Base-by-base conservation (phyloP, 2,113 vertebrate genomes). In the Pollimyrus isidori region DNA sequence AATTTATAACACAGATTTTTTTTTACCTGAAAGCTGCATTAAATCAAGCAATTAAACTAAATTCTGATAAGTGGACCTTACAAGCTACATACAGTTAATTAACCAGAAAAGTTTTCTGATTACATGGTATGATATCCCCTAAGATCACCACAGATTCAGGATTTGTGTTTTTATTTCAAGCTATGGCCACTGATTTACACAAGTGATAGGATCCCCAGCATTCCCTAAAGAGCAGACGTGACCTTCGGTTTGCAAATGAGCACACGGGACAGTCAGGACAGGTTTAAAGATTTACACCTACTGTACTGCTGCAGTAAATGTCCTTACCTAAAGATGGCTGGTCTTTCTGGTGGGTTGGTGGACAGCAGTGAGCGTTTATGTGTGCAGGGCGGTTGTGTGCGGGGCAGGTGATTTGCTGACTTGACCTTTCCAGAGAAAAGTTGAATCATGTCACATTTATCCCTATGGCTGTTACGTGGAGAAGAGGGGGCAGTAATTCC, bases 261-360 rank as follows among this genome's bases (percentile, higher is more conserved):
- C 39, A 21, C 39, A 39, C 39, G 3, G 88, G 42, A 87, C 35
- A 35, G 56, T 53, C 30, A 26, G 19, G 58, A 69, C 62, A 7
- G 49, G 26, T 91, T 82, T 89, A 87, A 62, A 23, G 50, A 45
- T 62, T 76, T 83, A 89, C 87, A 35, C 46, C 1, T 11, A 88
- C 15, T 89, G 39, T 65, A 35, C 80, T 30, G 76, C 50, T 46
- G 2, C 35, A 82, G 26, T 23, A 56, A 89, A 50, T 88, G 90
- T 52, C 4, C 26, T 3, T 30, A 85, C 49, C 84, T 89, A 90
- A 65, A 52, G 11, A 69, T 87, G 69, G 0, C 89, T 80, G 62
- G 49, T 88, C 58, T 88, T 65, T 7, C 0, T 45, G 30, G 88
- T 23, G 1, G 13, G 80, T 7, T 58, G 23, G 17, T 23, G 23